Conservation (phyloP, 2,797 vertebrate genomes). For the Chiroxiphia lanceolata region DNA sequence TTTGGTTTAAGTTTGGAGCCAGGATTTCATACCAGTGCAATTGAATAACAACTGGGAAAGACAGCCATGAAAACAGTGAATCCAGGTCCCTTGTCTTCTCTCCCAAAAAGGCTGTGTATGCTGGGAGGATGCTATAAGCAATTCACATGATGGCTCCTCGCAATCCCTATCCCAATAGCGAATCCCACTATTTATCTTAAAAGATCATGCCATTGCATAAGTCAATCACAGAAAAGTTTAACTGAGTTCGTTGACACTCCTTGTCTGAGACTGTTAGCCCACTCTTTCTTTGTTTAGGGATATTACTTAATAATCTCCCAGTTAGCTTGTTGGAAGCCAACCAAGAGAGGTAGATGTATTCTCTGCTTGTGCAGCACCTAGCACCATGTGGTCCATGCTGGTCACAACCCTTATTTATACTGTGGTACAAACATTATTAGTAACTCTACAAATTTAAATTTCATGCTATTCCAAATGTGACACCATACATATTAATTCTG, state of each 20-base stretch:
- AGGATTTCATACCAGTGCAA: neutral
- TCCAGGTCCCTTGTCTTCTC: neutral
- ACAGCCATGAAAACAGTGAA: neutral
- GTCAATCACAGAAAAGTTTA: neutral
- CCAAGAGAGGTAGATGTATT: neutral
- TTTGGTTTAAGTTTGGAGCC: neutral
- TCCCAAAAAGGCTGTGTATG: neutral
- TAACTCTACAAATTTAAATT: neutral
- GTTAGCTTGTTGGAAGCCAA: neutral
- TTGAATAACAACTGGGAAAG: neutral
- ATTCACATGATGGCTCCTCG: neutral
- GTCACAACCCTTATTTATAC: neutral
- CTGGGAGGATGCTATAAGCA: neutral
- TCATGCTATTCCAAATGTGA: neutral
- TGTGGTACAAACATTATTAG: neutral
- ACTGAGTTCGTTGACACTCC: neutral
- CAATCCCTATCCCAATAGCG: neutral
- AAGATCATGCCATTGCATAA: neutral
- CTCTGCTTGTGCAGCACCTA: neutral
- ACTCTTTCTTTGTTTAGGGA: neutral
- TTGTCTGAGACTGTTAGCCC: neutral
- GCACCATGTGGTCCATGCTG: neutral
- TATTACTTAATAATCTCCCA: slow-evolving; percentile 27
- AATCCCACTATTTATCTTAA: neutral
- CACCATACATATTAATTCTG: neutral